These are phyloP conservation scores for Hippoglossus stenolepis DNA, from an alignment of 2,113 vertebrate species.

Conservation along the genomic window DNA sequence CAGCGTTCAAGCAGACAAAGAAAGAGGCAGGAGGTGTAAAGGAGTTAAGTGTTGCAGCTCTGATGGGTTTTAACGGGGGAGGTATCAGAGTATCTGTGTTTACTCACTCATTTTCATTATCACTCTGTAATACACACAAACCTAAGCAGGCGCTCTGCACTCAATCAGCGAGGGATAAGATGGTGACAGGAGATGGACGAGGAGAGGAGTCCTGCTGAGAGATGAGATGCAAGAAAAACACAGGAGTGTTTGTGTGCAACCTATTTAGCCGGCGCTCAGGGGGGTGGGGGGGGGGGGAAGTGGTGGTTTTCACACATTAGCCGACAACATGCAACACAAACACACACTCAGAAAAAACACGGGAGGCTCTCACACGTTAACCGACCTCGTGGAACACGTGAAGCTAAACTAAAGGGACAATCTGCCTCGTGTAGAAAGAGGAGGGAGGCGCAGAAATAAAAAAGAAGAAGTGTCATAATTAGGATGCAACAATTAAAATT, in stretches of 20 bases:
- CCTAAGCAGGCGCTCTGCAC: conserved; percentile 16
- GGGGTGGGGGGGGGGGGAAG: conserved; percentile 38
- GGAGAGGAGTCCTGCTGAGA: conserved; percentile 52
- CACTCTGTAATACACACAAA: conserved; percentile 28
- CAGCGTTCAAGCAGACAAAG: not conserved
- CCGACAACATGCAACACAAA: conserved; percentile 20
- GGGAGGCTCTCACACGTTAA: not conserved
- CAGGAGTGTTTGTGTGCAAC: conserved; percentile 27
- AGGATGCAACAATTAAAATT: not conserved
- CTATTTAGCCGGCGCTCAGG: conserved; percentile 31
- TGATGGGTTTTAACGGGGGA: conserved; percentile 6
- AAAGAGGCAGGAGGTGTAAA: not conserved
- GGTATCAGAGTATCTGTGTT: conserved; percentile 36
- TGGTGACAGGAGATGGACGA: conserved; percentile 63
- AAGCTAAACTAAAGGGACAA: conserved; percentile 2
- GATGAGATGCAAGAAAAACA: conserved; percentile 52
- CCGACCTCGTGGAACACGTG: too few relatives aligned
- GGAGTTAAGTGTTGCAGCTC: conserved; percentile 16
- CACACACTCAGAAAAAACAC: conserved; percentile 1
- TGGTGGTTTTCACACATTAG: conserved; percentile 68
- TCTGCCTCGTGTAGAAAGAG: not conserved
- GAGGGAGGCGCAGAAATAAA: too few relatives aligned
- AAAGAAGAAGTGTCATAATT: not conserved
- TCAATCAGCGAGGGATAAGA: conserved; percentile 62
- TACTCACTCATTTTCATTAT: conserved; percentile 54